Conservation (phyloP, 2,888 invertebrate species). For the Rhabditoides inermis region DNA sequence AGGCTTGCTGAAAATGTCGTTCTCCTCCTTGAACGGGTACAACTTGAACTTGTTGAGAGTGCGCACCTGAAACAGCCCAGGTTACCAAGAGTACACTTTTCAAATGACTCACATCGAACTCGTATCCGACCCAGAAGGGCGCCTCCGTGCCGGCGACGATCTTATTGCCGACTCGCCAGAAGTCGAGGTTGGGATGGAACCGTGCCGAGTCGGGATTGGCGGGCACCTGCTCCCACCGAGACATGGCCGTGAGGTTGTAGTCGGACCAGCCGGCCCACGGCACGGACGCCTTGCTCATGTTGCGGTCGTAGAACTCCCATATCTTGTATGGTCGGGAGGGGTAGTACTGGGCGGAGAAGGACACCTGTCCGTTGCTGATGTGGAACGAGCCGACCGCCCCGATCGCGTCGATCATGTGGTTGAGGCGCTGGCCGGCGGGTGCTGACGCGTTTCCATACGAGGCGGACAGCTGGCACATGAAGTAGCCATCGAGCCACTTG, state of each 20-base stretch:
- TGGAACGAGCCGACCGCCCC: slow-evolving; percentile 50
- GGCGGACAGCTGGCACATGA: slow-evolving; percentile 51
- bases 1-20: slow-evolving; percentile 45
- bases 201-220: slow-evolving; percentile 35
- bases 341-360: slow-evolving; percentile 50
- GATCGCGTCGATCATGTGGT: slow-evolving; percentile 52
- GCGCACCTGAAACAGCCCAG: slow-evolving; percentile 26
- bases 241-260: slow-evolving; percentile 49
- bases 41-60: slow-evolving; percentile 47
- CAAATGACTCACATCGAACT: slow-evolving; percentile 39
- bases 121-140: slow-evolving; percentile 51
- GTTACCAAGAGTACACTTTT: background rate
- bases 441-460: slow-evolving; percentile 46
- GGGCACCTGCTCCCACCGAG: slow-evolving; percentile 46
- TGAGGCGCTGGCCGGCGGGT: slow-evolving; percentile 45
- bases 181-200: slow-evolving; percentile 52
- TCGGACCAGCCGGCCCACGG: slow-evolving; percentile 51
- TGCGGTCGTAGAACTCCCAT: slow-evolving; percentile 52
- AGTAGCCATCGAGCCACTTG: slow-evolving; percentile 50
- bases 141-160: slow-evolving; percentile 50
- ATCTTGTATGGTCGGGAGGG: slow-evolving; percentile 50
- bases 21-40: slow-evolving; percentile 49
- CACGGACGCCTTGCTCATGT: slow-evolving; percentile 42
- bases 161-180: slow-evolving; percentile 48
- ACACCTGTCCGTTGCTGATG: slow-evolving; percentile 44